A percentile compares a stretch with the other conserved stretches of the same genome.
These are phyloP conservation scores for Hydractinia symbiolongicarpus DNA, from an alignment of 30 jellyfish, hydroid and myxozoan species.

Conservation along the genomic window DNA sequence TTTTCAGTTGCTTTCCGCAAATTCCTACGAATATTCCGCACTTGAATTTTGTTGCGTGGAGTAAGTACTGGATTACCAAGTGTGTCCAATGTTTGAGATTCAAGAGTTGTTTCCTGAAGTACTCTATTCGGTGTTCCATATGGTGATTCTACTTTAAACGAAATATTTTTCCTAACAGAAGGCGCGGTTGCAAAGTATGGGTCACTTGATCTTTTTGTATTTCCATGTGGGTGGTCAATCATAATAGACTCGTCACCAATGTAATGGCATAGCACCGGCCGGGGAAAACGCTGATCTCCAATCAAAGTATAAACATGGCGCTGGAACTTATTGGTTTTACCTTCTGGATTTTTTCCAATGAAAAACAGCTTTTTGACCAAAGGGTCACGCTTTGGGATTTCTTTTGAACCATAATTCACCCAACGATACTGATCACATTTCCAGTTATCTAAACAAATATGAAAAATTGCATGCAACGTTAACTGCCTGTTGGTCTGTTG, in stretches of 20 bases:
- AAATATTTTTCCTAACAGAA: constrained; percentile 70
- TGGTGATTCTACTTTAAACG: constrained; percentile 43
- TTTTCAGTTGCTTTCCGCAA: constrained; percentile 35
- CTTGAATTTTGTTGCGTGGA: constrained; percentile 80
- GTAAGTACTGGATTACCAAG: constrained; percentile 63
- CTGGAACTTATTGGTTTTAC: constrained; percentile 80
- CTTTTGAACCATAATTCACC: constrained; percentile 91
- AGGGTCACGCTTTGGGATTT: constrained; percentile 87
- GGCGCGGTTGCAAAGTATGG: constrained; percentile 89
- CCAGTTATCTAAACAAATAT: constrained; percentile 59
- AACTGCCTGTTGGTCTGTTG: not conserved
- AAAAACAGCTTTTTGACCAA: constrained; percentile 69
- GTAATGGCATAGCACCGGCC: constrained; percentile 78
- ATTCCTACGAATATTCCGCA: constrained; percentile 69
- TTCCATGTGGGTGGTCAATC: constrained; percentile 92
- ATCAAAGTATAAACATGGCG: constrained; percentile 81
- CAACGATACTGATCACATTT: constrained; percentile 88
- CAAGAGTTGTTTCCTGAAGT: constrained; percentile 5
- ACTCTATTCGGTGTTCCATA: constrained; percentile 37
- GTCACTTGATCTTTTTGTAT: constrained; percentile 47
- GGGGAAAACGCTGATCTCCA: constrained; percentile 83
- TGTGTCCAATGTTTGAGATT: constrained; percentile 12
- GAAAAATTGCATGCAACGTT: not conserved
- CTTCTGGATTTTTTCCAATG: constrained; percentile 78
- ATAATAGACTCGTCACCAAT: constrained; percentile 72